A percentile compares a stretch with the other conserved stretches of the same genome.
Conservation (phyloP, 2,113 vertebrate species). For the Macheiramphus alcinus region DNA sequence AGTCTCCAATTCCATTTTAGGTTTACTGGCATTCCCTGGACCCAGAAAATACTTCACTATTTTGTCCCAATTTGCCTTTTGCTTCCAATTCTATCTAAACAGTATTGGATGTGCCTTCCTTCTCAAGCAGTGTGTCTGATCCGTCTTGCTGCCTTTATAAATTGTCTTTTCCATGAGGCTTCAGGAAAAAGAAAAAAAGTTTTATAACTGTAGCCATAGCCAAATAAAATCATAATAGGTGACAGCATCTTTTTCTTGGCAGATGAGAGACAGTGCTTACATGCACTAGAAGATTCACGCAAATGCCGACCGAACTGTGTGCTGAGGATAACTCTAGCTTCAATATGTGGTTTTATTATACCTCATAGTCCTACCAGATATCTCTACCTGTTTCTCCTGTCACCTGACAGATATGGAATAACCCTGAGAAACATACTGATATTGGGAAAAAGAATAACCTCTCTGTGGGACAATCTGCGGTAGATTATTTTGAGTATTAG, state of each 20-base stretch:
- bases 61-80: not conserved
- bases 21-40: not conserved
- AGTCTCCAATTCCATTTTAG: not conserved
- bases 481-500: not conserved
- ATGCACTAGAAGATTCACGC: not conserved
- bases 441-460: not conserved
- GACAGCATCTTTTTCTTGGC: not conserved
- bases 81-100: not conserved
- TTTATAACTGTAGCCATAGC: not conserved
- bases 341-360: not conserved
- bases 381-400: not conserved
- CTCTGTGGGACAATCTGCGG: not conserved
- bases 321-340: not conserved
- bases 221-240: not conserved
- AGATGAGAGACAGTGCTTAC: not conserved
- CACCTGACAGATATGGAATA: not conserved
- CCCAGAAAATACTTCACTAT: not conserved
- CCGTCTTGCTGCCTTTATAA: not conserved
- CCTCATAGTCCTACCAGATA: not conserved
- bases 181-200: not conserved
- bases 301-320: not conserved
- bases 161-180: not conserved
- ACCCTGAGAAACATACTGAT: not conserved
- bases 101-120: not conserved
- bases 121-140: not conserved